Conservation (phyloP, 2,113 vertebrate genomes). For the Fukomys damarensis region DNA sequence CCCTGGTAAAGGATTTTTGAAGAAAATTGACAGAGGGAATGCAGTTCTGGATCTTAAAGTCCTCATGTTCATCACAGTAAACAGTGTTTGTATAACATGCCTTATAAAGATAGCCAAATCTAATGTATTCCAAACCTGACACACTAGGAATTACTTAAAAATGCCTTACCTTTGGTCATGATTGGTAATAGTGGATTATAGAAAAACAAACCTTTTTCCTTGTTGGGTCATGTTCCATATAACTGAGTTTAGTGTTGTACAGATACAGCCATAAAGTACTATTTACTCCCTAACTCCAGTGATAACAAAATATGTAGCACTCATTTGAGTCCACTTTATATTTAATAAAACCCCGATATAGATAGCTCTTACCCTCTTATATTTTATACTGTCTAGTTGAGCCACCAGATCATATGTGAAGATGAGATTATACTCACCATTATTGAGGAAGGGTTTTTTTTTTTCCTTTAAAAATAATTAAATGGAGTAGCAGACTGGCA, state of each 20-base stretch:
- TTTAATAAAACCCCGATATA: conserved; percentile 50
- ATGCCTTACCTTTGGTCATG: background rate
- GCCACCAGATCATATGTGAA: background rate
- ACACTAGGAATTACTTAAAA: conserved; percentile 22
- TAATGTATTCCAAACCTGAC: conserved; percentile 37
- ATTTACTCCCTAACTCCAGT: background rate
- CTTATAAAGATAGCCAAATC: background rate
- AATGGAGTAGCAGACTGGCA: background rate
- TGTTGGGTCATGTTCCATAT: conserved; percentile 32
- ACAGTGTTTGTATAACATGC: background rate
- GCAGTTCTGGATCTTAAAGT: conserved; percentile 32
- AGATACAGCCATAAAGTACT: conserved; percentile 5
- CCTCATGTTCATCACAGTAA: conserved; percentile 5
- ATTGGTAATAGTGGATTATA: conserved; percentile 42
- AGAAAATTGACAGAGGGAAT: conserved; percentile 42
- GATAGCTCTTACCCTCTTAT: background rate
- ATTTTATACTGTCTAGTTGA: conserved; percentile 36
- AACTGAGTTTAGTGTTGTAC: conserved; percentile 42
- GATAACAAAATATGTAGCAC: conserved; percentile 11
- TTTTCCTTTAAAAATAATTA: conserved; percentile 1
- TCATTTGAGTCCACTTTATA: background rate
- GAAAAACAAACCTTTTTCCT: conserved; percentile 34
- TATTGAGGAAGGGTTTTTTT: background rate
- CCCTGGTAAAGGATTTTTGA: conserved; percentile 18
- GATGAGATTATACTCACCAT: background rate